These are phyloP conservation scores for Drosophila ustulata DNA, from an alignment of 2,888 invertebrate species.

Conservation along the genomic window DNA sequence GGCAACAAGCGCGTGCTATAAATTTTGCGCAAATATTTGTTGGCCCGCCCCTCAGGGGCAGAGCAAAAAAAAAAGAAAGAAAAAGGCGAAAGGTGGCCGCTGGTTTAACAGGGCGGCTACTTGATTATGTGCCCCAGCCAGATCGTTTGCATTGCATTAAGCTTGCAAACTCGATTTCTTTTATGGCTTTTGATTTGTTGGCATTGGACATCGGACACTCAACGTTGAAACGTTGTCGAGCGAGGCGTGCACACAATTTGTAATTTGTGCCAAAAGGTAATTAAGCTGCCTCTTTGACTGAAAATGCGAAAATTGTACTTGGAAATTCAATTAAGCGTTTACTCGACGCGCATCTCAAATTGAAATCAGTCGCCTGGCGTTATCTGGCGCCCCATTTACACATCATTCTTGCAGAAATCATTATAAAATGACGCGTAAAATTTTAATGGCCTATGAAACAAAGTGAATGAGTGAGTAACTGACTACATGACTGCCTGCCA, in stretches of 20 bases:
- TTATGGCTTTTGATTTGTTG: constrained; percentile 53
- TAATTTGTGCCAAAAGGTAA: constrained; percentile 65
- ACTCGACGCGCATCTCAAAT: constrained; percentile 63
- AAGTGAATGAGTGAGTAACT: constrained; percentile 25
- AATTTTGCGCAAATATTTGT: constrained; percentile 75
- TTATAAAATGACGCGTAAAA: constrained; percentile 75
- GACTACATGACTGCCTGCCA: neutral
- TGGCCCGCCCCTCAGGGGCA: constrained; percentile 19
- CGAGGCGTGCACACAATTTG: constrained; percentile 47
- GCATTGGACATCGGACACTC: constrained; percentile 8
- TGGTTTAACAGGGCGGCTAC: constrained; percentile 39
- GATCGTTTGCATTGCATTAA: constrained; percentile 61
- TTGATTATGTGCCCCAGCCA: constrained; percentile 51
- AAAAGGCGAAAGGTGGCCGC: constrained; percentile 18
- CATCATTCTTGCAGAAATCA: constrained; percentile 74
- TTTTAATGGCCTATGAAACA: constrained; percentile 68
- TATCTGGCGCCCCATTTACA: constrained; percentile 68
- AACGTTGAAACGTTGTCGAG: neutral
- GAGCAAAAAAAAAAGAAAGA: neutral
- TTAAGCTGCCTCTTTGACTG: constrained; percentile 55
- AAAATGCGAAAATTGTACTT: constrained; percentile 12
- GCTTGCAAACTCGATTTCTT: constrained; percentile 40
- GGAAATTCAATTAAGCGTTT: constrained; percentile 73
- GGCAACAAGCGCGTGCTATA: constrained; percentile 65
- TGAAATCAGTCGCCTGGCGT: constrained; percentile 61